Percentiles rank a stretch among this genome's conserved stretches.
Conservation (phyloP, 2,797 vertebrate species). For the Labeo calbasu region DNA sequence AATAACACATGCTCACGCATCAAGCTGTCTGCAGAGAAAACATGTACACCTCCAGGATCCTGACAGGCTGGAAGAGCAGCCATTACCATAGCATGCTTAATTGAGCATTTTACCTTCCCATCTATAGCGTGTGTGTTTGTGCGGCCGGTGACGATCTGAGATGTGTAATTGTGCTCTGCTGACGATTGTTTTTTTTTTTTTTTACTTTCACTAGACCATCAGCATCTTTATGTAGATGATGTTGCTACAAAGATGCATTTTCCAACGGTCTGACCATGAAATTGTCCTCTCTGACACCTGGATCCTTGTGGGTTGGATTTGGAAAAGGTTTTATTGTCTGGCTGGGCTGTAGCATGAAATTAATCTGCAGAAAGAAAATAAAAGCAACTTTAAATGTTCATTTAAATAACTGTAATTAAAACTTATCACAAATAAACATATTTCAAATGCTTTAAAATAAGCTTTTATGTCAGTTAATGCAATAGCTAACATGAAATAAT, state of each 20-base stretch:
- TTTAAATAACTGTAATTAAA: not conserved
- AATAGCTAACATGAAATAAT: not conserved
- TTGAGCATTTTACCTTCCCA: conserved; percentile 83
- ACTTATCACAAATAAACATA: not conserved
- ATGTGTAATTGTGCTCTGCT: conserved; percentile 83
- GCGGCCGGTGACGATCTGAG: conserved; percentile 91
- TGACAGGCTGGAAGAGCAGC: conserved; percentile 94
- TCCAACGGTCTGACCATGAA: conserved; percentile 90
- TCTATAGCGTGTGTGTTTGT: conserved; percentile 68
- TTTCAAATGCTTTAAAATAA: not conserved
- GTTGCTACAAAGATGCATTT: conserved; percentile 94
- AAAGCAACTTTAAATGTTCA: not conserved
- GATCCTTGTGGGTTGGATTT: conserved; percentile 32
- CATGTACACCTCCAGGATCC: conserved; percentile 87
- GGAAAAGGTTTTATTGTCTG: conserved; percentile 25
- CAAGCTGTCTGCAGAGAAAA: conserved; percentile 90
- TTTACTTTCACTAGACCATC: conserved; percentile 87
- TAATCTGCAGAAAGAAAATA: conserved; percentile 49
- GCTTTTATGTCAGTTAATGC: not conserved
- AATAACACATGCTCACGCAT: conserved; percentile 86
- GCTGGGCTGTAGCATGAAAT: conserved; percentile 54
- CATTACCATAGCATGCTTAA: conserved; percentile 99
- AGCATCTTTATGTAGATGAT: conserved; percentile 98
- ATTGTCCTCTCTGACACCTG: conserved; percentile 82
- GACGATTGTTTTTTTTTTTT: conserved; percentile 84